Conservation (phyloP, 2,888 invertebrate genomes). For the Unio pictorum region DNA sequence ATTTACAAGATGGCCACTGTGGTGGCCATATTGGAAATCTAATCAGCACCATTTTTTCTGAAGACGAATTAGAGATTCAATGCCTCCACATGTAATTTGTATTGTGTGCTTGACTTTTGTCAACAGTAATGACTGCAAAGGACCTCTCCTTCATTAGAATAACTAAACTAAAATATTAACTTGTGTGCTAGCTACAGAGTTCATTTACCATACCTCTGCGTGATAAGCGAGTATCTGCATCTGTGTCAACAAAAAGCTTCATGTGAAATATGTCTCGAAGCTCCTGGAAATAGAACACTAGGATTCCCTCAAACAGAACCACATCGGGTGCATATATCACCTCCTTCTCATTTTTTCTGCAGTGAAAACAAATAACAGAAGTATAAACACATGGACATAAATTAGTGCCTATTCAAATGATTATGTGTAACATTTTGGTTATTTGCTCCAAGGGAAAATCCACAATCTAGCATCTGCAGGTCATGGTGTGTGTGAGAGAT, state of each 20-base stretch:
- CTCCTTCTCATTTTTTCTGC: constrained; percentile 69
- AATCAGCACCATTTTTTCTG: no score
- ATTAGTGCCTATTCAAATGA: no score
- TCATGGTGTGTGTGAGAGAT: no score
- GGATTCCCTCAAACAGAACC: constrained; percentile 96
- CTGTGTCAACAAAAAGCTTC: constrained; percentile 99
- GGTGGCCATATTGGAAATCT: no score
- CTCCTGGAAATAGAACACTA: constrained; percentile 97
- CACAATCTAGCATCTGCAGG: no score
- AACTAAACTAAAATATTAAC: background rate
- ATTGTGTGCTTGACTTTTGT: no score
- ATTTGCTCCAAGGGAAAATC: no score
- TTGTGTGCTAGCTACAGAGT: background rate
- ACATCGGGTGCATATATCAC: constrained; percentile 97
- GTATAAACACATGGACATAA: background rate
- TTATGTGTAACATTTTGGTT: no score
- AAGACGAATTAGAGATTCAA: no score
- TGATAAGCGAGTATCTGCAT: constrained; percentile 96
- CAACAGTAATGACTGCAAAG: no score
- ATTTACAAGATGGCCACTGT: no score
- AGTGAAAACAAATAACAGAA: constrained; percentile 3
- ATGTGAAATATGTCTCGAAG: constrained; percentile 96
- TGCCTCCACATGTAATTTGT: no score
- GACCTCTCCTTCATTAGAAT: background rate
- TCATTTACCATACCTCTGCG: constrained; percentile 84